Evolutionary conservation across 2,113 vertebrate genomes (phyloP).

Genomic region (Epinephelus fuscoguttatus): DNA sequence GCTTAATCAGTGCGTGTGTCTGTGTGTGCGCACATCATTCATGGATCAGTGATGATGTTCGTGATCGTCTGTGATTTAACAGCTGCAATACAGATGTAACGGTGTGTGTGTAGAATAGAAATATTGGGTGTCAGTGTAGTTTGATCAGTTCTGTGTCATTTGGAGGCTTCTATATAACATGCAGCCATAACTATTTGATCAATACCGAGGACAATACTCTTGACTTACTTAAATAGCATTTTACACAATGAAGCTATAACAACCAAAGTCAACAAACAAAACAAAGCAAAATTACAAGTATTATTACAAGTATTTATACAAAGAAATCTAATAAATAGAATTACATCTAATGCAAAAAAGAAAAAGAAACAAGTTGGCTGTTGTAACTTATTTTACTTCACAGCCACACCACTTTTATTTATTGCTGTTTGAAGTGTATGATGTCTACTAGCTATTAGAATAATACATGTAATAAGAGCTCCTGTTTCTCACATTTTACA

Average conservation of each 20-base stretch:
- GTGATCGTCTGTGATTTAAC: constrained; percentile 1
- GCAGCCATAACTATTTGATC: not conserved
- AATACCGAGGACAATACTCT: not conserved
- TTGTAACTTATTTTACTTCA: not conserved
- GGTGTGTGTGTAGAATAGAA: constrained; percentile 12
- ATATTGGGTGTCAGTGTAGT: not conserved
- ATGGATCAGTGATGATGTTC: constrained; percentile 32
- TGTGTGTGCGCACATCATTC: constrained; percentile 17
- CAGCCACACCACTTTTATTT: not conserved
- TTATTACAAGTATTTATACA: not conserved
- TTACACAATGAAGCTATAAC: not conserved
- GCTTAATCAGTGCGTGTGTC: constrained; percentile 22
- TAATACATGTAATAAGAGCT: not conserved
- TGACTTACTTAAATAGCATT: not conserved
- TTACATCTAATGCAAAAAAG: not conserved
- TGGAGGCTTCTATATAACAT: not conserved
- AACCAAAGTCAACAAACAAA: not conserved
- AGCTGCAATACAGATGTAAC: not conserved
- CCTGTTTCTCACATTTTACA: not conserved
- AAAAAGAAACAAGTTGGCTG: not conserved
- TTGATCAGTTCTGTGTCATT: not conserved
- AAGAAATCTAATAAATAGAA: not conserved
- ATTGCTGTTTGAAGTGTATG: not conserved
- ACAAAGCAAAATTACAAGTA: not conserved
- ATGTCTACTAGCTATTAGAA: not conserved